These are phyloP conservation scores for Nilaparvata lugens DNA, from an alignment of 1,140 invertebrate genomes.

Conservation along the genomic window DNA sequence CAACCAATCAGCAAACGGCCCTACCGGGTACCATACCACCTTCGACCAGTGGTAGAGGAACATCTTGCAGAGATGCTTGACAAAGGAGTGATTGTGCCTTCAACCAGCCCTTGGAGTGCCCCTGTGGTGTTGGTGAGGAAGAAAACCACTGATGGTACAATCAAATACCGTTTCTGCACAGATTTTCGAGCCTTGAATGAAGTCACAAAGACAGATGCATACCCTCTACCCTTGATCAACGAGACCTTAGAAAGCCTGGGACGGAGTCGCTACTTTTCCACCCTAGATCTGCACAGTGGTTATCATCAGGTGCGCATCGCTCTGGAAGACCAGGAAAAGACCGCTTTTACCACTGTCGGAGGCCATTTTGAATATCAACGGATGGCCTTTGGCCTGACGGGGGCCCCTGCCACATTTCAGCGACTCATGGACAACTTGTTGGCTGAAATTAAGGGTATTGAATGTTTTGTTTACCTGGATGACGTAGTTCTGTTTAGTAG, in stretches of 20 bases:
- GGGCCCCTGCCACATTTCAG: constrained; percentile 19
- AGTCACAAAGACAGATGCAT: constrained; percentile 30
- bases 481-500: constrained; percentile 34
- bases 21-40: too few species aligned
- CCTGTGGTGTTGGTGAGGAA: constrained; percentile 21
- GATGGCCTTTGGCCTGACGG: constrained; percentile 22
- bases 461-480: constrained; percentile 37
- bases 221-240: constrained; percentile 39
- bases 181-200: constrained; percentile 26
- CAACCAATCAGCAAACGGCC: too few species aligned
- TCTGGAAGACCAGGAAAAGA: constrained; percentile 20
- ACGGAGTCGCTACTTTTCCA: constrained; percentile 24
- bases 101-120: constrained; percentile 21
- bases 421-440: constrained; percentile 33
- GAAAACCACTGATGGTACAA: constrained; percentile 8
- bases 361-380: constrained; percentile 20
- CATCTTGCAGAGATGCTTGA: too few species aligned
- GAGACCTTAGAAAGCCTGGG: constrained; percentile 36
- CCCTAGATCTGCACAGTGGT: constrained; percentile 22
- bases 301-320: constrained; percentile 31
- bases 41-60: too few species aligned
- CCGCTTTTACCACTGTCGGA: constrained; percentile 21
- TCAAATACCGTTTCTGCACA: constrained; percentile 17
- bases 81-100: constrained; percentile 7
- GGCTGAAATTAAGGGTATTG: too few species aligned